Percentiles rank a stretch among this genome's conserved stretches.
These are phyloP conservation scores for Toxonevra muliebris DNA, from an alignment of 2,888 invertebrate species.

Conservation along the genomic window DNA sequence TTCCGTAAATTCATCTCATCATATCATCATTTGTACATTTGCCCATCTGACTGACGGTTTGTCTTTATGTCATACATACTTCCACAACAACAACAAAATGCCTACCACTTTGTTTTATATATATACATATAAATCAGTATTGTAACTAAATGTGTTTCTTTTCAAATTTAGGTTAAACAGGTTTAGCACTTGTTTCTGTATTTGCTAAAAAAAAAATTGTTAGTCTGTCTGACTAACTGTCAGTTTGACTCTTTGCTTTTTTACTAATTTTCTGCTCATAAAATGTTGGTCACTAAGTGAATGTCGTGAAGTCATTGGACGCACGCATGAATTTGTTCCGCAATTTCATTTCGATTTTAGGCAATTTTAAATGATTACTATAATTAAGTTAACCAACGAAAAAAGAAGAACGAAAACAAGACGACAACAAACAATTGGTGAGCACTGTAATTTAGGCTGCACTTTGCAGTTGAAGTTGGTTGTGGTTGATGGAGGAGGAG, in stretches of 20 bases:
- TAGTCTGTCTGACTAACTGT: constrained; percentile 15
- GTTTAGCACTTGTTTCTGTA: constrained; percentile 21
- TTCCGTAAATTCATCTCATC: not conserved
- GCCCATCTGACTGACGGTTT: too few relatives aligned
- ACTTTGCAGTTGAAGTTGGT: too few relatives aligned
- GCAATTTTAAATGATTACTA: constrained; percentile 30
- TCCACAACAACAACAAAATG: too few relatives aligned
- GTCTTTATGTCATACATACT: too few relatives aligned
- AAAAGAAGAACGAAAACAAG: not conserved
- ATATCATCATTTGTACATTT: not conserved
- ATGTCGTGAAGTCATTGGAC: constrained; percentile 14
- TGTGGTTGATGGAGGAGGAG: too few relatives aligned
- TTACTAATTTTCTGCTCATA: constrained; percentile 20
- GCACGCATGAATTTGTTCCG: constrained; percentile 11
- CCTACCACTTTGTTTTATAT: too few relatives aligned
- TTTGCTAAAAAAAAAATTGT: not conserved
- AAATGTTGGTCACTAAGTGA: constrained; percentile 33
- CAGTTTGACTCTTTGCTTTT: constrained; percentile 8
- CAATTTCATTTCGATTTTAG: constrained; percentile 24
- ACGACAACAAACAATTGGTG: not conserved
- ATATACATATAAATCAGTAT: not conserved
- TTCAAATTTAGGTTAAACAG: constrained; percentile 29
- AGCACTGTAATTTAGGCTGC: not conserved
- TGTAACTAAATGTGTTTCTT: not conserved
- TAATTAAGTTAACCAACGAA: constrained; percentile 29